phyloP scores from a whole-genome alignment of 1,140 invertebrate genomes.

The Spodoptera litura region DNA sequence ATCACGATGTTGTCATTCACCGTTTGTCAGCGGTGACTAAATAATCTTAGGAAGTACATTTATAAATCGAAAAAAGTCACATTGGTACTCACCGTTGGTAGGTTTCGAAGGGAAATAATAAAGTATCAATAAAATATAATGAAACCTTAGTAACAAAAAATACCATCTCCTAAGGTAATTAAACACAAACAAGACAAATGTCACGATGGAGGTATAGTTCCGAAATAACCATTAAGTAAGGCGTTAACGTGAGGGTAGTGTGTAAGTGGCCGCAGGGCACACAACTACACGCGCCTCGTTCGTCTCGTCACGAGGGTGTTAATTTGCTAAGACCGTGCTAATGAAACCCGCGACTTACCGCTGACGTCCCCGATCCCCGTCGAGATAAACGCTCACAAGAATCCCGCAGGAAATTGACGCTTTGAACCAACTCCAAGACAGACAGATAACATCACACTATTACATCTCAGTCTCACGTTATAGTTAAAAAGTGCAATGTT shows the following conservation, averaged over 20 bases:
- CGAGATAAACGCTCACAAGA: conserved; percentile 74
- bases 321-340: conserved; percentile 83
- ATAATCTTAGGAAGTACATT: no score
- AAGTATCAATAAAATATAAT: no score
- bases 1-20: no score
- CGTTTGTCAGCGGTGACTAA: no score
- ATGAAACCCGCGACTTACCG: conserved; percentile 80
- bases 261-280: conserved; percentile 51
- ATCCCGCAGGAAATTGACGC: conserved; percentile 80
- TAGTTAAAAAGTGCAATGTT: conserved; percentile 49
- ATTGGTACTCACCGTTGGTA: no score
- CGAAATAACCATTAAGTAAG: conserved; percentile 61
- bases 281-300: conserved; percentile 52
- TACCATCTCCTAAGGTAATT: conserved; percentile 4
- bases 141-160: not conserved
- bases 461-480: conserved; percentile 40
- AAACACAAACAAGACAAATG: conserved; percentile 41
- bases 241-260: conserved; percentile 60
- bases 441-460: conserved; percentile 59
- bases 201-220: conserved; percentile 35
- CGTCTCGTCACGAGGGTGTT: conserved; percentile 75
- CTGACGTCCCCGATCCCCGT: conserved; percentile 73
- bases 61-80: no score
- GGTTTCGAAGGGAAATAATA: no score
- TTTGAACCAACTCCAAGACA: conserved; percentile 65